Evolutionary conservation across 1,140 invertebrate species (phyloP).

Genomic region (Drosophila athabasca): DNA sequence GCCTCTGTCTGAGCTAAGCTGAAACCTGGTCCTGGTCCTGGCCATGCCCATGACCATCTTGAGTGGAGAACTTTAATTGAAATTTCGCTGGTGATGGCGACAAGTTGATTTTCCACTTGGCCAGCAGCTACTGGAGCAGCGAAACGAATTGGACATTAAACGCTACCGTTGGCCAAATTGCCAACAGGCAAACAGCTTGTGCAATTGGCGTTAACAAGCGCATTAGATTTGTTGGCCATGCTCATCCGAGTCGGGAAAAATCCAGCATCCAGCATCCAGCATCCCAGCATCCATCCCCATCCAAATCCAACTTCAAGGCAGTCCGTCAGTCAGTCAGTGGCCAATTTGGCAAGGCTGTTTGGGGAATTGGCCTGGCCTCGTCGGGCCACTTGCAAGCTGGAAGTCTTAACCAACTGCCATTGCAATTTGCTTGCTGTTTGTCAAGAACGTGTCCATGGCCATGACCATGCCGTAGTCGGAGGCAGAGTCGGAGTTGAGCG

Average conservation of each 20-base stretch:
- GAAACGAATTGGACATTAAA: constrained; percentile 82
- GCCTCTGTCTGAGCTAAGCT: too few species aligned
- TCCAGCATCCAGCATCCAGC: constrained; percentile 8
- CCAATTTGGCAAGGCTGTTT: constrained; percentile 79
- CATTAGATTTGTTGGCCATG: constrained; percentile 59
- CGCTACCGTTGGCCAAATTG: constrained; percentile 80
- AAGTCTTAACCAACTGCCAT: constrained; percentile 73
- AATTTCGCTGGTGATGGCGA: constrained; percentile 65
- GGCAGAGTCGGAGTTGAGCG: background rate
- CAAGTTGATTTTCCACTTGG: constrained; percentile 78
- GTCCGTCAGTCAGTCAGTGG: constrained; percentile 57
- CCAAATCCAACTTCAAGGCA: background rate
- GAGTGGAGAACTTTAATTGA: constrained; percentile 69
- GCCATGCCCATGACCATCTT: constrained; percentile 35
- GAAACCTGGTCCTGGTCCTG: too few species aligned
- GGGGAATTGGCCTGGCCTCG: constrained; percentile 65
- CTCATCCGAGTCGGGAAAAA: background rate
- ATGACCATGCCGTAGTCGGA: constrained; percentile 8
- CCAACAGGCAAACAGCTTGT: constrained; percentile 57
- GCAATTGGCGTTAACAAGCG: constrained; percentile 79
- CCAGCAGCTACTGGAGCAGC: constrained; percentile 36
- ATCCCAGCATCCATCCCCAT: background rate
- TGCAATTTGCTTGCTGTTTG: constrained; percentile 71
- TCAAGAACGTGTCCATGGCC: constrained; percentile 50
- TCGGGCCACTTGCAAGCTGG: constrained; percentile 12